Conservation (phyloP, 2,888 invertebrate species). For the Chrysomela aeneicollis region DNA sequence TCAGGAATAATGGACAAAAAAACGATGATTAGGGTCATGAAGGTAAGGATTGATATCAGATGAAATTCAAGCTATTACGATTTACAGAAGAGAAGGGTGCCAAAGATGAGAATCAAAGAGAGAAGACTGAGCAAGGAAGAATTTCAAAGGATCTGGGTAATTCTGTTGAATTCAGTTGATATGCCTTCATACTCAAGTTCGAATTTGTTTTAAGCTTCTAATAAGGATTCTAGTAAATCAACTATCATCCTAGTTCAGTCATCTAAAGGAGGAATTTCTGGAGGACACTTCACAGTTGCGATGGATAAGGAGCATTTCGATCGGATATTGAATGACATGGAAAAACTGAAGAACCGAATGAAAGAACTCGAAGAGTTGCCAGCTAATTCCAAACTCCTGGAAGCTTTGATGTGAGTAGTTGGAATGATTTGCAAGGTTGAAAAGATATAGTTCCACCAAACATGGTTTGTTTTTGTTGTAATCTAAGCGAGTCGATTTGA, state of each 20-base stretch:
- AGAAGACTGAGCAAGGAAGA: slow-evolving; percentile 32
- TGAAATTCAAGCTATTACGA: neutral
- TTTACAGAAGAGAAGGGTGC: slow-evolving; percentile 41
- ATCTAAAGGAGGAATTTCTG: slow-evolving; percentile 36
- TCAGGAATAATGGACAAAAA: too few species aligned
- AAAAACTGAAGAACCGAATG: slow-evolving; percentile 57
- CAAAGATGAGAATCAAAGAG: slow-evolving; percentile 42
- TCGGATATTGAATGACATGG: slow-evolving; percentile 57
- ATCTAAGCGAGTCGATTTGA: neutral
- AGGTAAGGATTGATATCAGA: too few species aligned
- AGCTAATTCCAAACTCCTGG: slow-evolving; percentile 59
- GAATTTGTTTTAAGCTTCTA: slow-evolving; percentile 25
- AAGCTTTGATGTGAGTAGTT: slow-evolving; percentile 52
- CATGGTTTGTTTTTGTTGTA: too few species aligned
- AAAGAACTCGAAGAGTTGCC: slow-evolving; percentile 58
- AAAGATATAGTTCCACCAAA: too few species aligned
- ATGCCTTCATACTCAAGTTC: neutral
- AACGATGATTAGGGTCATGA: too few species aligned
- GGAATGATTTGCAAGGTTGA: too few species aligned
- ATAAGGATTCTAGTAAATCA: slow-evolving; percentile 23
- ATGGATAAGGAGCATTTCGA: slow-evolving; percentile 53
- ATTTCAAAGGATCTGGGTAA: neutral
- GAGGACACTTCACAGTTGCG: slow-evolving; percentile 50
- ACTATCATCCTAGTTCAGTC: slow-evolving; percentile 45
- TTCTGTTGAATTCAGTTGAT: neutral